These are phyloP conservation scores for Melanostoma scalare DNA, from an alignment of 2,888 invertebrate species.

Conservation along the genomic window DNA sequence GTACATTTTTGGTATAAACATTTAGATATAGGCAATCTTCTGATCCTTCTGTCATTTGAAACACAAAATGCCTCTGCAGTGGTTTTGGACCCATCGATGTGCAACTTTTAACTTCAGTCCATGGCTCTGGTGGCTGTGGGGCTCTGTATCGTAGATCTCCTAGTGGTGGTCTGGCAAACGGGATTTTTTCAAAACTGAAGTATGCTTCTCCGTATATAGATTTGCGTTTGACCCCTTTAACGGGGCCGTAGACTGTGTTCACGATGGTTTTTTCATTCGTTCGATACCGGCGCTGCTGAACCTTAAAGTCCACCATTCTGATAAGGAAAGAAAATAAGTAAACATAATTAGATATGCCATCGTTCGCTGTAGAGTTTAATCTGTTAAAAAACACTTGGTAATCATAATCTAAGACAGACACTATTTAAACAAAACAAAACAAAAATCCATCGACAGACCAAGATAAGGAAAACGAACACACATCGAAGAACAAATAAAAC, in stretches of 20 bases:
- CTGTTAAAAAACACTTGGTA: too few relatives aligned
- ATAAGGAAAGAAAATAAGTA: background rate
- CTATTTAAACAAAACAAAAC: too few relatives aligned
- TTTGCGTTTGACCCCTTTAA: conserved; percentile 80
- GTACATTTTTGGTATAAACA: conserved; percentile 81
- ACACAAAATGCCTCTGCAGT: conserved; percentile 80
- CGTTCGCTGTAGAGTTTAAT: background rate
- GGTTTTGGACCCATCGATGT: conserved; percentile 80
- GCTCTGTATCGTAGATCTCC: conserved; percentile 81
- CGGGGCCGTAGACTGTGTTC: conserved; percentile 79
- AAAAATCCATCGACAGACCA: too few relatives aligned
- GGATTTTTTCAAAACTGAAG: conserved; percentile 80
- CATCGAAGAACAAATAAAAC: too few relatives aligned
- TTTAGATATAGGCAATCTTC: conserved; percentile 84
- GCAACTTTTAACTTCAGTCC: conserved; percentile 82
- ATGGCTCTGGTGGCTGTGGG: conserved; percentile 81
- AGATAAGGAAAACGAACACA: too few relatives aligned
- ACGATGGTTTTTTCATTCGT: conserved; percentile 79
- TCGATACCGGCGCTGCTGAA: conserved; percentile 78
- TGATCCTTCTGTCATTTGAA: conserved; percentile 82
- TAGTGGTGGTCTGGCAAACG: conserved; percentile 80
- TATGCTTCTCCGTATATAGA: conserved; percentile 80
- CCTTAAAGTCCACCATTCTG: conserved; percentile 79
- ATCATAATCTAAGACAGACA: too few relatives aligned
- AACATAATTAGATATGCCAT: too few relatives aligned